Percentiles rank a stretch among this genome's conserved stretches.
Evolutionary conservation across 2,797 vertebrate species (phyloP).

Genomic region (Melanotaenia maccullochi): DNA sequence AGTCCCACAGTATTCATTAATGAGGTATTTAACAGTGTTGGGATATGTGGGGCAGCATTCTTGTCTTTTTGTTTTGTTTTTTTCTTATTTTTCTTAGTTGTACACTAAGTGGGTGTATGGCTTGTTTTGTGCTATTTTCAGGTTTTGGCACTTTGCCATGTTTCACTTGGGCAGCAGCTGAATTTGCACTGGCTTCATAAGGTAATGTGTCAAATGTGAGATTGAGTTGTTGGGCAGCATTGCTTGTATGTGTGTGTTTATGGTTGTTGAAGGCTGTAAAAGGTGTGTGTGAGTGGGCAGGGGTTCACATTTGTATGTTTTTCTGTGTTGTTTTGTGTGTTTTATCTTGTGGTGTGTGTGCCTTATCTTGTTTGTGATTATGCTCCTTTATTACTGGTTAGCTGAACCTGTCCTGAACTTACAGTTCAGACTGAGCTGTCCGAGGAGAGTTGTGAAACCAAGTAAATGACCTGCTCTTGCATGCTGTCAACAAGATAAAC

Average conservation of each 20-base stretch:
- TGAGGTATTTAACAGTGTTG: not conserved
- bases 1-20: constrained; percentile 38
- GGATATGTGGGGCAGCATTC: constrained; percentile 21
- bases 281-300: not conserved
- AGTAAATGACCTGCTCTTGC: constrained; percentile 26
- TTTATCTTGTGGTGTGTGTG: not conserved
- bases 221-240: not conserved
- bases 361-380: constrained; percentile 8
- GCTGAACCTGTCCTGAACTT: constrained; percentile 56
- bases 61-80: constrained; percentile 5
- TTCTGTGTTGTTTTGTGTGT: constrained; percentile 8
- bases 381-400: constrained; percentile 22
- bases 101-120: constrained; percentile 8
- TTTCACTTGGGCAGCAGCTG: constrained; percentile 84
- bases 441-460: constrained; percentile 37
- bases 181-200: constrained; percentile 88
- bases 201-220: constrained; percentile 67
- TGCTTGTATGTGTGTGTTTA: constrained; percentile 4
- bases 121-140: constrained; percentile 53
- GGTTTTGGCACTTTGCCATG: constrained; percentile 85
- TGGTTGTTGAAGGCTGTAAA: constrained; percentile 1
- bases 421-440: constrained; percentile 18
- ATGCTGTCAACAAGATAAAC: constrained; percentile 42
- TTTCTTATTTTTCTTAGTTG: not conserved
- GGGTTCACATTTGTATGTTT: constrained; percentile 5